Percentiles rank a stretch among this genome's conserved stretches.
phyloP scores from a whole-genome alignment of 2,113 vertebrate genomes.

The Alectura lathami region DNA sequence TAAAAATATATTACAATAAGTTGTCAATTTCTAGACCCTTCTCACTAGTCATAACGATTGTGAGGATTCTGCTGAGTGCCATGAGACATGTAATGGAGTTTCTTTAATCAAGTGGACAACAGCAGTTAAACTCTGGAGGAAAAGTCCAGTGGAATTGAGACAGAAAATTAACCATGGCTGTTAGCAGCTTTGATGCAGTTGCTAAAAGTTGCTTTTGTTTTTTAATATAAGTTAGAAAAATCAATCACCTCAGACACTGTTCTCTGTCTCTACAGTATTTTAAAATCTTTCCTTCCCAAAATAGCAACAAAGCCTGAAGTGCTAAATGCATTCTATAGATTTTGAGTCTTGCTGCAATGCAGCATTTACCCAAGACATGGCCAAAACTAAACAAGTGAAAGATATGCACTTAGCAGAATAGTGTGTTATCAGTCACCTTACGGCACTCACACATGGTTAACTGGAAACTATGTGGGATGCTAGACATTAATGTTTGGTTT shows the following conservation, averaged over 20 bases:
- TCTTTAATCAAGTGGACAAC: background rate
- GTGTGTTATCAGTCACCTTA: background rate
- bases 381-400: background rate
- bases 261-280: background rate
- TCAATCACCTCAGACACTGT: background rate
- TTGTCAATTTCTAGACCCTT: background rate
- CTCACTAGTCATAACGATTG: background rate
- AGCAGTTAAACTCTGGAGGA: background rate
- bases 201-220: background rate
- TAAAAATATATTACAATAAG: background rate
- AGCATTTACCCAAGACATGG: background rate
- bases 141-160: slow-evolving; percentile 13
- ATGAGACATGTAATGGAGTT: background rate
- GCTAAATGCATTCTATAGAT: background rate
- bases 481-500: background rate
- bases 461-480: background rate
- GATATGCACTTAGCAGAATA: background rate
- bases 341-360: slow-evolving; percentile 9
- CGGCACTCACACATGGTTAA: background rate
- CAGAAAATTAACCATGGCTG: background rate
- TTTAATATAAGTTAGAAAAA: background rate
- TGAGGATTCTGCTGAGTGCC: background rate
- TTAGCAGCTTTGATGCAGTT: background rate
- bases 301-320: background rate
- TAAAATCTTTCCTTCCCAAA: background rate